A percentile compares a stretch with the other conserved stretches of the same genome.
phyloP scores from a whole-genome alignment of 2,888 invertebrate genomes.

The Philhelius pedissequus region DNA sequence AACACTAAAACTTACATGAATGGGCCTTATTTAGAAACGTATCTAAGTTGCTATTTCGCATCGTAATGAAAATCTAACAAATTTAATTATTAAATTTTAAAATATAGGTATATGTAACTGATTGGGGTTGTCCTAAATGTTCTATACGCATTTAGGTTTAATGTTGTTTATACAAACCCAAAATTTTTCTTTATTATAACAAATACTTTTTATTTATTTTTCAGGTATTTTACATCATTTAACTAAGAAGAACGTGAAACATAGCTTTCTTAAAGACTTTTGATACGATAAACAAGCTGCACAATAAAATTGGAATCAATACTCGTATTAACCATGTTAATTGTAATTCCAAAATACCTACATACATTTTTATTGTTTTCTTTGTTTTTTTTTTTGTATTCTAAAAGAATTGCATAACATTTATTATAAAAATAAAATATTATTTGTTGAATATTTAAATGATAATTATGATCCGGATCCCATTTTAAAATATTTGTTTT shows the following conservation, averaged over 20 bases:
- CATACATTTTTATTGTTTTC: not conserved
- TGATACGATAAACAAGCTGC: conserved; percentile 18
- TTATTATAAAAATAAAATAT: not conserved
- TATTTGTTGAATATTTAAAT: not conserved
- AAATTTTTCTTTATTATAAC: not conserved
- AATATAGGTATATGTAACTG: too few species aligned
- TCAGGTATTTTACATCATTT: conserved; percentile 11
- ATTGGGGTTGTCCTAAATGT: too few species aligned
- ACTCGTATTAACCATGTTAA: not conserved
- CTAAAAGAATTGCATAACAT: not conserved
- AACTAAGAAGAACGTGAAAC: not conserved
- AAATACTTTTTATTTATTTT: not conserved
- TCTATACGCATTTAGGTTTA: too few species aligned
- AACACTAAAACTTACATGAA: too few species aligned
- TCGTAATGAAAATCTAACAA: too few species aligned
- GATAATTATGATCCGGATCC: not conserved
- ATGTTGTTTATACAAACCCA: too few species aligned
- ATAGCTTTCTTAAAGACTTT: conserved; percentile 23
- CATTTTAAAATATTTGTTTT: not conserved
- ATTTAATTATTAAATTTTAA: too few species aligned
- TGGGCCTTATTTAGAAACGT: too few species aligned
- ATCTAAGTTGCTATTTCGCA: too few species aligned
- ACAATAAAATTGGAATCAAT: not conserved
- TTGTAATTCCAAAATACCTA: not conserved
- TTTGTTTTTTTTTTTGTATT: not conserved